Conservation (phyloP, 1,140 invertebrate species). For the Drosophila obscura region DNA sequence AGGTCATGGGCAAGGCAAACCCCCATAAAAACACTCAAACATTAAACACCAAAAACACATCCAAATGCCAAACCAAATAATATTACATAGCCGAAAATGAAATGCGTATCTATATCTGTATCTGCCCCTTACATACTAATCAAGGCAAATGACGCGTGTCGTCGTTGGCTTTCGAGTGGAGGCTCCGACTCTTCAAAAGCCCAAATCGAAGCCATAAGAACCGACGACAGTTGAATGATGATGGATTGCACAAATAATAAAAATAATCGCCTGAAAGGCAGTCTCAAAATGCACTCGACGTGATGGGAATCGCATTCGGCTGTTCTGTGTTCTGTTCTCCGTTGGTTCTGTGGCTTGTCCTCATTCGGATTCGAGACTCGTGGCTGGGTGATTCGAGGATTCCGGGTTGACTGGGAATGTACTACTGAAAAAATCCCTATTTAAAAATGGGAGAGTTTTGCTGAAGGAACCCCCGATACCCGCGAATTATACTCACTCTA, state of each 20-base stretch:
- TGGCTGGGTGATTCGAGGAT: neutral
- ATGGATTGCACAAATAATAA: slow-evolving; percentile 22
- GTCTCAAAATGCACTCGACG: slow-evolving; percentile 31
- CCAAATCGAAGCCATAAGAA: slow-evolving; percentile 30
- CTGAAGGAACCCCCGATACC: slow-evolving; percentile 15
- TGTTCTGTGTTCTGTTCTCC: neutral
- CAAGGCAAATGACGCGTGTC: slow-evolving; percentile 67
- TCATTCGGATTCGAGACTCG: neutral
- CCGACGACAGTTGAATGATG: slow-evolving; percentile 23
- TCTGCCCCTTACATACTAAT: slow-evolving; percentile 62
- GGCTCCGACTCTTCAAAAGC: slow-evolving; percentile 24
- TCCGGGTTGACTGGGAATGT: too few species aligned
- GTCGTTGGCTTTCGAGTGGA: slow-evolving; percentile 49
- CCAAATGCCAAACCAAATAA: slow-evolving; percentile 19
- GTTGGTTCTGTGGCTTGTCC: neutral
- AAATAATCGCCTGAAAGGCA: slow-evolving; percentile 26
- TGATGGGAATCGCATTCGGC: slow-evolving; percentile 38
- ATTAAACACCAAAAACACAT: slow-evolving; percentile 17
- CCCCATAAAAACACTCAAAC: slow-evolving; percentile 16
- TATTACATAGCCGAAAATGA: slow-evolving; percentile 26
- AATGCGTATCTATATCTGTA: slow-evolving; percentile 26
- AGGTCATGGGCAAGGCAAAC: slow-evolving; percentile 44
- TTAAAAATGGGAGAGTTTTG: slow-evolving; percentile 9
- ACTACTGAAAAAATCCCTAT: neutral
- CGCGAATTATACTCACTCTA: slow-evolving; percentile 13